Evolutionary conservation across 2,888 invertebrate species (phyloP).

Genomic region (Drosophila antonietae): DNA sequence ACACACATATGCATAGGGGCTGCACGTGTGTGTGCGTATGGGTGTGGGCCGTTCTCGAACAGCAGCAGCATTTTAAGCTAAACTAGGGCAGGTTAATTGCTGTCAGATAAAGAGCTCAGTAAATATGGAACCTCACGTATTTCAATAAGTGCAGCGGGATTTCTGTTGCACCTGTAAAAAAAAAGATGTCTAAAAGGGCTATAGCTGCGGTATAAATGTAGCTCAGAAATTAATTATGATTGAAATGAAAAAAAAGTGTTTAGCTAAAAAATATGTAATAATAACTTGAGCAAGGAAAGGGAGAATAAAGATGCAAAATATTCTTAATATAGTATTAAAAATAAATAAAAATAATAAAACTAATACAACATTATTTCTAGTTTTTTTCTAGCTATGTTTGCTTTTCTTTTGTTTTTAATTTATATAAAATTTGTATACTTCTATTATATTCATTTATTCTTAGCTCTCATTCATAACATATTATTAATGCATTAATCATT

Average conservation of each 20-base stretch:
- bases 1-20: not conserved
- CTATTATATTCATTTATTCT: too few species aligned
- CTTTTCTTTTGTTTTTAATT: too few species aligned
- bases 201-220: not conserved
- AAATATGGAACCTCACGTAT: conserved; percentile 32
- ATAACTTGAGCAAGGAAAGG: not conserved
- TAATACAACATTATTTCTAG: too few species aligned
- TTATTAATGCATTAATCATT: too few species aligned
- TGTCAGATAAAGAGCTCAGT: conserved; percentile 30
- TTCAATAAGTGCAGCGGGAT: conserved; percentile 5
- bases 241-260: not conserved
- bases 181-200: not conserved
- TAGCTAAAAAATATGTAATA: not conserved
- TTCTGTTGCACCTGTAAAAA: not conserved
- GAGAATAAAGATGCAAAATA: not conserved
- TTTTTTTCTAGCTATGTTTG: too few species aligned
- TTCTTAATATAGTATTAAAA: not conserved
- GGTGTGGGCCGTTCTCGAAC: conserved; percentile 43
- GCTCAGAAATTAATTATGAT: not conserved
- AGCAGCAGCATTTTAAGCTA: conserved; percentile 25
- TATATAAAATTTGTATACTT: too few species aligned
- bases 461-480: too few species aligned
- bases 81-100: conserved; percentile 53
- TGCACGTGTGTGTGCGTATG: conserved; percentile 15
- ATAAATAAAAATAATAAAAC: not conserved